A percentile compares a stretch with the other conserved stretches of the same genome.
Evolutionary conservation across 1,140 invertebrate genomes (phyloP).

Genomic region (Venturia canescens): DNA sequence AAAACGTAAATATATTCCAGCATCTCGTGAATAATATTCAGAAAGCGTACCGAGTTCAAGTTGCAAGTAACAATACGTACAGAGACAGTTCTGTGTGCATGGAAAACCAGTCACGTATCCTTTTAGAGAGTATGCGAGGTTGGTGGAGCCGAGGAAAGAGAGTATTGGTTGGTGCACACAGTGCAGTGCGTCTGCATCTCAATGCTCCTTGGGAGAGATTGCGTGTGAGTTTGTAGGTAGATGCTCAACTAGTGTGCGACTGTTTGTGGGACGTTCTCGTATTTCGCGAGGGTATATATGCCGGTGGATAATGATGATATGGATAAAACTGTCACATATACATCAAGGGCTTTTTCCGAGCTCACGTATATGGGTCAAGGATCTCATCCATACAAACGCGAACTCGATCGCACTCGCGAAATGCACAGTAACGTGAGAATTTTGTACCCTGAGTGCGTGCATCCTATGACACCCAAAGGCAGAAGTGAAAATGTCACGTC

Average conservation of each 20-base stretch:
- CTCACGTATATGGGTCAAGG: conserved; percentile 6
- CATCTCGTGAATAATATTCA: no score
- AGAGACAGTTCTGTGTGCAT: background rate
- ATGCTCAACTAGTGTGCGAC: background rate
- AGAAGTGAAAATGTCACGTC: background rate
- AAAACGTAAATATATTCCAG: no score
- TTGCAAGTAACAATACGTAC: background rate
- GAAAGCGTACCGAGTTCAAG: no score
- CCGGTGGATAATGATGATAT: background rate
- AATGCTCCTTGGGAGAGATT: background rate
- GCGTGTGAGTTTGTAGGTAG: background rate
- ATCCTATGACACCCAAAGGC: background rate
- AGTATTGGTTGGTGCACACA: background rate
- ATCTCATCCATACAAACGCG: conserved; percentile 7
- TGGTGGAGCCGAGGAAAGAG: background rate
- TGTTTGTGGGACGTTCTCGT: background rate
- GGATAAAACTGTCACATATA: background rate
- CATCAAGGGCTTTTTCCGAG: background rate
- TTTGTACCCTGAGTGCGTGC: conserved; percentile 6
- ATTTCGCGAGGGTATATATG: no score
- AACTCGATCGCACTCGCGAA: background rate
- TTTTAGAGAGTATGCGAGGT: background rate
- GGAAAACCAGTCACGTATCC: background rate
- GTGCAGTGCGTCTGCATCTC: background rate
- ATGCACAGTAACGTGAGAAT: background rate